Conservation (phyloP, 2,888 invertebrate species). For the Nudaria mundana region DNA sequence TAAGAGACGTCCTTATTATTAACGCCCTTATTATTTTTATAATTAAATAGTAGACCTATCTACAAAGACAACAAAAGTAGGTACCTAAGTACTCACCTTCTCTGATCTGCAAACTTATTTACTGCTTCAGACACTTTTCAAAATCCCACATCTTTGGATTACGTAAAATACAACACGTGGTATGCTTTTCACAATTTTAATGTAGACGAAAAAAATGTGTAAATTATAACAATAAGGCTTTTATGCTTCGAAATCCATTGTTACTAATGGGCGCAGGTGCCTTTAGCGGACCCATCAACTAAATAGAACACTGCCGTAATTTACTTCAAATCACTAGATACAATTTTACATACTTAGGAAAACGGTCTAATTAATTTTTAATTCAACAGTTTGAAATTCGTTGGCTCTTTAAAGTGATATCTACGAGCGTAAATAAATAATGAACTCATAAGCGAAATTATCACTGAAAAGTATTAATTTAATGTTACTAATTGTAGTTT, state of each 20-base stretch:
- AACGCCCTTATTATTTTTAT: too few relatives aligned
- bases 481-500: constrained; percentile 13
- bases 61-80: too few relatives aligned
- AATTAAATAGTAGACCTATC: too few relatives aligned
- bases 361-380: constrained; percentile 12
- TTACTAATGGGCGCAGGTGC: constrained; percentile 40
- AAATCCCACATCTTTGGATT: constrained; percentile 14
- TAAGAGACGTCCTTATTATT: too few relatives aligned
- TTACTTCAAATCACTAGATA: constrained; percentile 25
- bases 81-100: constrained; percentile 31
- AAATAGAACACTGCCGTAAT: constrained; percentile 28
- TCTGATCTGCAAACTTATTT: constrained; percentile 23
- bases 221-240: constrained; percentile 32
- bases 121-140: constrained; percentile 21
- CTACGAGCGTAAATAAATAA: constrained; percentile 72
- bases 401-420: constrained; percentile 31
- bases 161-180: constrained; percentile 16
- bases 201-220: constrained; percentile 18
- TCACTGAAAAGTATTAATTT: constrained; percentile 56
- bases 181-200: constrained; percentile 17
- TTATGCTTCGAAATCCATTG: constrained; percentile 43
- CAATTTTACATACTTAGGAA: constrained; percentile 25
- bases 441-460: constrained; percentile 48
- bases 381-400: constrained; percentile 40
- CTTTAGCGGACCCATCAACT: constrained; percentile 21